Conservation (phyloP, 1,140 invertebrate genomes). For the Zaprionus ornatus region DNA sequence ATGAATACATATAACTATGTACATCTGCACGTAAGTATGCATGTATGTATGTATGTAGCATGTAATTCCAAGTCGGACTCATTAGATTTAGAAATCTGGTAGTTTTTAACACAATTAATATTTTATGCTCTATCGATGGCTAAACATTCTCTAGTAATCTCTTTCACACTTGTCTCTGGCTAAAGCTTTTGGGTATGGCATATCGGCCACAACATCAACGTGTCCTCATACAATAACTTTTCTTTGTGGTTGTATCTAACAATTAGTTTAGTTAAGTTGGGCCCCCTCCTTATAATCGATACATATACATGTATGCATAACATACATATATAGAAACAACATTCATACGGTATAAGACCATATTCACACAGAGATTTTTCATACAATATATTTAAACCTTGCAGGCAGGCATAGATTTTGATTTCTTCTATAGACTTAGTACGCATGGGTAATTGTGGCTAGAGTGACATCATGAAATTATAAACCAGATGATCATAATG, state of each 20-base stretch:
- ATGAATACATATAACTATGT: neutral
- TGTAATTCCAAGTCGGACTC: neutral
- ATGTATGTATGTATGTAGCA: neutral
- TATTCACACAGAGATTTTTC: slow-evolving; percentile 19
- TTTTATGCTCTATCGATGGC: slow-evolving; percentile 1
- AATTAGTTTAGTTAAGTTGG: slow-evolving; percentile 27
- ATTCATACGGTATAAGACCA: slow-evolving; percentile 41
- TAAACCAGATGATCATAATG: slow-evolving; percentile 6
- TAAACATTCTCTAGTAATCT: slow-evolving; percentile 7
- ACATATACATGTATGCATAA: slow-evolving; percentile 34
- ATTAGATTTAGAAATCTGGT: neutral
- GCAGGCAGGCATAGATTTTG: slow-evolving; percentile 44
- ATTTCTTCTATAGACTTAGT: slow-evolving; percentile 24
- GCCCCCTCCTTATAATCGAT: slow-evolving; percentile 28
- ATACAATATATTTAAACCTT: slow-evolving; percentile 2
- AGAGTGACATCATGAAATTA: neutral
- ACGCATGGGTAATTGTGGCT: slow-evolving; percentile 51
- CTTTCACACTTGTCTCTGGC: slow-evolving; percentile 38
- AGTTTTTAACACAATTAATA: slow-evolving; percentile 7
- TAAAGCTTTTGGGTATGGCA: slow-evolving; percentile 63
- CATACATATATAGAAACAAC: slow-evolving; percentile 67
- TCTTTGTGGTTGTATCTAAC: slow-evolving; percentile 33
- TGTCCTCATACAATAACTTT: slow-evolving; percentile 26
- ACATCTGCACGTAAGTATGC: neutral
- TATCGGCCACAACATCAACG: slow-evolving; percentile 20